Percentiles rank a stretch among this genome's conserved stretches.
Evolutionary conservation across 2,888 invertebrate species (phyloP).

Genomic region (Aspidiotus destructor): DNA sequence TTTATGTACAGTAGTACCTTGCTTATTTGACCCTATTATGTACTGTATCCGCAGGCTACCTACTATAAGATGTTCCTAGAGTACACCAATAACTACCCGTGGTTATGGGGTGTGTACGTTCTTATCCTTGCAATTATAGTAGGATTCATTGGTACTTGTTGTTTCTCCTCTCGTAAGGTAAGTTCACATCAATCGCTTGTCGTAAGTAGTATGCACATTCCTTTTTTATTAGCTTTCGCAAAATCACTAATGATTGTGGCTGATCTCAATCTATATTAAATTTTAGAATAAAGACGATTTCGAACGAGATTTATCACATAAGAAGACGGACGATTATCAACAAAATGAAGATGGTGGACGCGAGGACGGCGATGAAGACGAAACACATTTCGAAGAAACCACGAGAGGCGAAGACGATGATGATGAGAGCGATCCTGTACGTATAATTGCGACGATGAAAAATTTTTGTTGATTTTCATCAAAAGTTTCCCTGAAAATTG

Average conservation of each 20-base stretch:
- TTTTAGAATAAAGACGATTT: conserved; percentile 26
- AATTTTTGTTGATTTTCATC: not conserved
- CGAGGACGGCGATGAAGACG: conserved; percentile 4
- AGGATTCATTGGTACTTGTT: conserved; percentile 71
- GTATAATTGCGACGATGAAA: not conserved
- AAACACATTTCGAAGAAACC: conserved; percentile 6
- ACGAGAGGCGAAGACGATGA: conserved; percentile 2
- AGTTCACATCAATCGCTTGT: conserved; percentile 4
- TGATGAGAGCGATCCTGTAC: conserved; percentile 24
- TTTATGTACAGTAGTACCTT: not conserved
- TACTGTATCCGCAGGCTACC: conserved; percentile 56
- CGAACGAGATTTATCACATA: conserved; percentile 26
- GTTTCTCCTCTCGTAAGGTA: conserved; percentile 40
- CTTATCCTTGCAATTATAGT: conserved; percentile 67
- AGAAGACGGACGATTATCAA: conserved; percentile 28
- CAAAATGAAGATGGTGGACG: conserved; percentile 12
- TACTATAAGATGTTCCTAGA: conserved; percentile 56
- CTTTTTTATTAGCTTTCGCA: not conserved
- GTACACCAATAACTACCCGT: conserved; percentile 74
- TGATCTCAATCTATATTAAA: not conserved
- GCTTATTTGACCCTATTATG: conserved; percentile 8
- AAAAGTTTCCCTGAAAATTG: not conserved
- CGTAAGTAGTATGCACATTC: not conserved
- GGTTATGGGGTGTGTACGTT: conserved; percentile 81
- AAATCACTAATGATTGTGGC: not conserved